These are phyloP conservation scores for Rhegmatorhina hoffmannsi DNA, from an alignment of 2,113 vertebrate species.

Conservation along the genomic window DNA sequence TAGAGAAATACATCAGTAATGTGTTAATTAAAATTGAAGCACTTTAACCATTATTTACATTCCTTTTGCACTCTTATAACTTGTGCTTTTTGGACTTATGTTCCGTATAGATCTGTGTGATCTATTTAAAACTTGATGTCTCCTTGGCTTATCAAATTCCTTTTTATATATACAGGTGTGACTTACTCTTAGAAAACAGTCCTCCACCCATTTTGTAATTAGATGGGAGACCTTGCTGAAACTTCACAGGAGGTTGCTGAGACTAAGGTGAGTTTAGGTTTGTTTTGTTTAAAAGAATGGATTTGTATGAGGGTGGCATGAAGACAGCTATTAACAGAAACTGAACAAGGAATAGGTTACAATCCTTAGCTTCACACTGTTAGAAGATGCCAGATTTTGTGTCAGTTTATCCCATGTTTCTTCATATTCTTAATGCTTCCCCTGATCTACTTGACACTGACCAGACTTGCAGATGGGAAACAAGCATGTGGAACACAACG, in stretches of 20 bases:
- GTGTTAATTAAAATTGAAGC: neutral
- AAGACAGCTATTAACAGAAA: neutral
- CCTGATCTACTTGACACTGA: neutral
- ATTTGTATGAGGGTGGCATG: neutral
- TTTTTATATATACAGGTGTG: neutral
- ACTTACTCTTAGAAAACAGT: neutral
- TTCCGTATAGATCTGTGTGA: neutral
- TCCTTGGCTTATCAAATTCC: neutral
- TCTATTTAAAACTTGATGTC: neutral
- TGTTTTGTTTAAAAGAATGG: neutral
- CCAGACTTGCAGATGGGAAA: neutral
- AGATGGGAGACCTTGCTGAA: neutral
- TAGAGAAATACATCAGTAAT: neutral
- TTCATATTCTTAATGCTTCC: neutral
- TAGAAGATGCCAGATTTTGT: neutral
- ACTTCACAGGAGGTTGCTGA: neutral
- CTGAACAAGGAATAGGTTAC: neutral
- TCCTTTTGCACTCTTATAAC: neutral
- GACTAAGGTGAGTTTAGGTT: neutral
- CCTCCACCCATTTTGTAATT: neutral
- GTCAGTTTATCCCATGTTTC: neutral
- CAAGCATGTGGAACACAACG: neutral
- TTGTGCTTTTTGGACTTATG: neutral
- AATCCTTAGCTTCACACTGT: neutral
- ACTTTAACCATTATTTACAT: neutral